These are phyloP conservation scores for Pangasius krempfi DNA, from an alignment of 2,797 vertebrate genomes.

Conservation along the genomic window DNA sequence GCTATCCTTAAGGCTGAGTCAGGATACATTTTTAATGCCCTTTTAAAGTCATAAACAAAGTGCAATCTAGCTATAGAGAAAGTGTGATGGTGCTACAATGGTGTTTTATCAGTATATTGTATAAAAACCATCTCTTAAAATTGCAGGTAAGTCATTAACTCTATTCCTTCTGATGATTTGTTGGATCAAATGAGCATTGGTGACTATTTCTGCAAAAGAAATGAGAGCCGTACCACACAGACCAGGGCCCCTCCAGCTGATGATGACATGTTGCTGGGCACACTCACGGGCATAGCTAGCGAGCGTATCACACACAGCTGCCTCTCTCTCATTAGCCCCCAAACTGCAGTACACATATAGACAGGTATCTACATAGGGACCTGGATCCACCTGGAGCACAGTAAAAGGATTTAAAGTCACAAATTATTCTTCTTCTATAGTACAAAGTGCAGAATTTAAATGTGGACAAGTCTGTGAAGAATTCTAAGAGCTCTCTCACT, in stretches of 20 bases:
- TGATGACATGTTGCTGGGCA: constrained; percentile 70
- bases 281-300: constrained; percentile 85
- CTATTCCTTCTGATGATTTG: neutral
- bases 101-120: neutral
- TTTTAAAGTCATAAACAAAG: neutral
- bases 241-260: constrained; percentile 77
- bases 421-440: neutral
- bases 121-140: neutral
- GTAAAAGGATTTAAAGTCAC: neutral
- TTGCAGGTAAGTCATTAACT: neutral
- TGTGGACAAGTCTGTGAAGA: neutral
- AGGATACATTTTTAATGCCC: neutral
- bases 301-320: constrained; percentile 80
- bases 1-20: neutral
- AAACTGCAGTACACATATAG: constrained; percentile 78
- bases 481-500: constrained; percentile 70
- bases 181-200: neutral
- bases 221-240: constrained; percentile 78
- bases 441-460: neutral
- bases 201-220: neutral
- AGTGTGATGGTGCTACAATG: neutral
- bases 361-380: constrained; percentile 80
- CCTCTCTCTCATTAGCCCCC: constrained; percentile 33
- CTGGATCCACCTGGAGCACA: constrained; percentile 77
- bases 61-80: neutral